Evolutionary conservation across 2,797 vertebrate genomes (phyloP).

Genomic region (Passerculus sandwichensis): DNA sequence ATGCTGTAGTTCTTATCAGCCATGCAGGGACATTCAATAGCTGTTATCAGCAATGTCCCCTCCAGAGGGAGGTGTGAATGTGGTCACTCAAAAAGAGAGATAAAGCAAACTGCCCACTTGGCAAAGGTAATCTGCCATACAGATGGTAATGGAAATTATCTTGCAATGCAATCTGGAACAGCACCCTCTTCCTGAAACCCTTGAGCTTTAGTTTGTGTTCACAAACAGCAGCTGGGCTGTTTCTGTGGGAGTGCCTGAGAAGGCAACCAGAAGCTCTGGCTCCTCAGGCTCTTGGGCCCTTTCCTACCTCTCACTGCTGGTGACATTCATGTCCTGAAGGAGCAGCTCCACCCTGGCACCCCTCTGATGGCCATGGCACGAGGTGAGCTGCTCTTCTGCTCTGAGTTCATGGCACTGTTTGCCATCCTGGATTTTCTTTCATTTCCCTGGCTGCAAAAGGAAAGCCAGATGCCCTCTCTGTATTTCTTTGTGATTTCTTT

Average conservation of each 20-base stretch:
- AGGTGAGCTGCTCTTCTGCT: rapidly evolving
- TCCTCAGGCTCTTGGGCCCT: background rate
- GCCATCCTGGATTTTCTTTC: background rate
- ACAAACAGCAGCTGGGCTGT: background rate
- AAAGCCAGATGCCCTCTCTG: background rate
- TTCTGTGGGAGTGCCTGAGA: rapidly evolving
- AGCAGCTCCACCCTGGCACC: background rate
- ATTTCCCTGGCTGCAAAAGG: background rate
- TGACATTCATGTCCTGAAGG: background rate
- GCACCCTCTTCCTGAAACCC: background rate
- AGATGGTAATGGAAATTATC: too few relatives aligned
- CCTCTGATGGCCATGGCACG: rapidly evolving
- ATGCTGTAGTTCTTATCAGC: too few relatives aligned
- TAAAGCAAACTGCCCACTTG: too few relatives aligned
- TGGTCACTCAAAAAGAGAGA: too few relatives aligned
- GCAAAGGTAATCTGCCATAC: too few relatives aligned
- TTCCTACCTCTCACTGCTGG: background rate
- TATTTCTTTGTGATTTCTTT: background rate
- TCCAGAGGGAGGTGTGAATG: too few relatives aligned
- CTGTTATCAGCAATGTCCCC: too few relatives aligned
- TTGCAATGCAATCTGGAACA: too few relatives aligned
- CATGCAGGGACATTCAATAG: too few relatives aligned
- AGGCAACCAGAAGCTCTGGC: background rate
- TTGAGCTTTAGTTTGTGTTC: background rate
- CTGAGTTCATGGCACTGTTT: background rate